phyloP scores from a whole-genome alignment of 2,797 vertebrate species.

The Sorex maritimensis region DNA sequence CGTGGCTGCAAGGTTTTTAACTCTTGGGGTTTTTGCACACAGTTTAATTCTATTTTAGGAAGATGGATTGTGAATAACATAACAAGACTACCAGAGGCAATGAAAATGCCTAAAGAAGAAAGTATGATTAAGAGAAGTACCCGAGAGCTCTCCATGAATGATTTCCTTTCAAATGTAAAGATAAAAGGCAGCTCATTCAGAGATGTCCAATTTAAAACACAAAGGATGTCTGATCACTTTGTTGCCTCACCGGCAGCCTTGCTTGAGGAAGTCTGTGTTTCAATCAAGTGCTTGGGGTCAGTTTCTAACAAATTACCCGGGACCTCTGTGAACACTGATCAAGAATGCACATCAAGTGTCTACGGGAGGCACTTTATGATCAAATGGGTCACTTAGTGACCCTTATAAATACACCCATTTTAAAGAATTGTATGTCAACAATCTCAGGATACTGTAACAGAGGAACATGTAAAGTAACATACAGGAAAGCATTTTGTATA shows the following conservation, averaged over 20 bases:
- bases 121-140: conserved; percentile 75
- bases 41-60: conserved; percentile 57
- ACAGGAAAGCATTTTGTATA: conserved; percentile 53
- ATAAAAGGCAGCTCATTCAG: conserved; percentile 87
- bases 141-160: conserved; percentile 60
- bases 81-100: conserved; percentile 51
- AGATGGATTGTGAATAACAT: conserved; percentile 42
- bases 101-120: conserved; percentile 75
- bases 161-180: conserved; percentile 84
- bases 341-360: conserved; percentile 57
- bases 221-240: conserved; percentile 83
- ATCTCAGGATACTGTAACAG: not conserved
- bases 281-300: conserved; percentile 77
- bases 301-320: conserved; percentile 67
- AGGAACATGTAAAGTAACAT: not conserved
- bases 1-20: not conserved
- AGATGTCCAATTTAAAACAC: conserved; percentile 81
- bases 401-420: not conserved
- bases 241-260: conserved; percentile 53
- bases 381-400: no score
- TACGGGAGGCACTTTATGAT: not conserved
- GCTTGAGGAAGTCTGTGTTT: conserved; percentile 64
- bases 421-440: conserved; percentile 10
- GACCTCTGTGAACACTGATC: conserved; percentile 32
- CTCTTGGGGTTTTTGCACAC: conserved; percentile 43